Base-by-base conservation (phyloP, 2,888 invertebrate species). In the Pandemis cinnamomeana region DNA sequence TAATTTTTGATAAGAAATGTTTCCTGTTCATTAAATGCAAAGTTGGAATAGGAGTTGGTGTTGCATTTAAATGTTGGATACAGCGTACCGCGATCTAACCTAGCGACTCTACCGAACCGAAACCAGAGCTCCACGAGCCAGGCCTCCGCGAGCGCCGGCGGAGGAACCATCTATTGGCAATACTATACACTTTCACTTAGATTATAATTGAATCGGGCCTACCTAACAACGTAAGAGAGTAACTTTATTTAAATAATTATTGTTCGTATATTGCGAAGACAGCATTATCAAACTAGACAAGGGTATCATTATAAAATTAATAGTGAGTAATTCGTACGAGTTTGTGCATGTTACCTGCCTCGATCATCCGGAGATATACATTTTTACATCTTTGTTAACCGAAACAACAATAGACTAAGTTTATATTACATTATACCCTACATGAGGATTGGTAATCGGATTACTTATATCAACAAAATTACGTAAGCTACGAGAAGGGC, bases 181-280 rank as follows among this genome's bases (percentile, higher is more conserved):
- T 89, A 91, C 89, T 92, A 90, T 92, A 92, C 92, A 93, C 84
- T 92, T 92, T 91, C 87, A 89, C 93, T 93, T 94, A 93, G 80
- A 83, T 87, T 87, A 91, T 88, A 91, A 92, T 92, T 92, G 91
- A 91, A 92, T 92, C 88, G 86, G 89, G 86, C 92, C 93, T 93
- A 93, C 90, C 93, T 94, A 93, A 88, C 70, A 87, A 91, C 88
- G 81, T 86, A 89, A 87, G 83, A 82, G 78, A 86, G 86, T 86
- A 86, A 83, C 82, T 79, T 85, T 84, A 72, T 81, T 83, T 81
- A 76, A 78, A 80, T 79, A 79, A 86, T 87, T 90, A 92, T 92
- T 92, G 92, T 92, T 93, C 91, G 87, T 87, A 86, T 88, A 89
- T 90, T 90, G 87, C 88, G 84, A 87, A 86, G 80, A 75, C 80